Base-by-base conservation (phyloP, 1,140 invertebrate genomes). In the Aphidius gifuensis region DNA sequence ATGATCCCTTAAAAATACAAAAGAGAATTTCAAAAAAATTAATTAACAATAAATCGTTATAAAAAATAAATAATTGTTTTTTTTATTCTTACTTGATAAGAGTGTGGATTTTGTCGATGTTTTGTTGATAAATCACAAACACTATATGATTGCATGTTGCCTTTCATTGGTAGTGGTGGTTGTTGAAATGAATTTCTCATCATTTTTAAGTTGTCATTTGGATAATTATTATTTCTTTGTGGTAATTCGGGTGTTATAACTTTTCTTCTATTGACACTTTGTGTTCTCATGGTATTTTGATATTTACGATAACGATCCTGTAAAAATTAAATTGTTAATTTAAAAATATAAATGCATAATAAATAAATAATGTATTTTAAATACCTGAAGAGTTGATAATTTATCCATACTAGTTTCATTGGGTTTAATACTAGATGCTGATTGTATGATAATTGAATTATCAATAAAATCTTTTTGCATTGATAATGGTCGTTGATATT, bases 261-360 rank as follows among this genome's bases (percentile, higher is more conserved):
- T 60, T 73, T 73, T 53, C 75, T 68, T 51, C 79, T 73, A 38
- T 70, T 80, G 5, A 71, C 76, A 55, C 79, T 76, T 63, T 81
- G 78, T 9, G 74, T 76, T 60, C 74, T 74, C 82, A 85, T 86
- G n/a, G 82, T 80, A 64, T 83, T 74, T 67, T 87, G 86, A 66
- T 89, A 87, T 66, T 85, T 85, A 47, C 84, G 82, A 64, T 89
- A 89, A 47, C 87, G 77, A 66, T 87, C 83, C 77, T 89, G 42
- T 32, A 1, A 32, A 32, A 32, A 32, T 32, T 1, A 32, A 32
- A 32, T 32, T 32, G 4, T 3, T 32, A 32, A 32, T 32, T 32
- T 32, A 3, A 32, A 16, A 39, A 51, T 44, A 5, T n/a, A 9
- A 9, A 21, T 54, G 5, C 42, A 59, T 16, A 50, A 44, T 45